These are phyloP conservation scores for Cydia fagiglandana DNA, from an alignment of 1,140 invertebrate species.

Conservation along the genomic window DNA sequence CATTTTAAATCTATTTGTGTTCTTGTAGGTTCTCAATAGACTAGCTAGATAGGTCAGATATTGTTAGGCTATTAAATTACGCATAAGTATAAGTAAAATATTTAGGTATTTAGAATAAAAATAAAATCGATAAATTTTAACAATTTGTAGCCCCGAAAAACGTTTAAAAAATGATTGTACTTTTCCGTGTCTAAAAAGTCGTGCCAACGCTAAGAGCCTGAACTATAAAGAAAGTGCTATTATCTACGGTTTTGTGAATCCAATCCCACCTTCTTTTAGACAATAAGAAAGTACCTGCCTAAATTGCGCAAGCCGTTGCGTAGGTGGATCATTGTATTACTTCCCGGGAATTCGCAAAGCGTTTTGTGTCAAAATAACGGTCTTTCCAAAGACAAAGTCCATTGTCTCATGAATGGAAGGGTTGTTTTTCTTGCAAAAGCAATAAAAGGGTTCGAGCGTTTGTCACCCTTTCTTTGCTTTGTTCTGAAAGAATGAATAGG, in stretches of 20 bases:
- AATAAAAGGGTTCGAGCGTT: constrained; percentile 68
- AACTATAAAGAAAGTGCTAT: constrained; percentile 11
- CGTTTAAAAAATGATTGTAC: neutral
- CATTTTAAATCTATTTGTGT: too few relatives aligned
- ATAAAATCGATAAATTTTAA: too few relatives aligned
- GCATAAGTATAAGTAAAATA: too few relatives aligned
- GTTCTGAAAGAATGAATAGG: constrained; percentile 54
- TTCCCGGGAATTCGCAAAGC: constrained; percentile 59
- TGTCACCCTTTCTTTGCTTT: constrained; percentile 69
- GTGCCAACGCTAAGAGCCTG: neutral
- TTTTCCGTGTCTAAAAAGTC: neutral
- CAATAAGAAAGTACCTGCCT: constrained; percentile 33
- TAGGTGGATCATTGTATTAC: constrained; percentile 33
- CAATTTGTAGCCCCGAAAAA: neutral
- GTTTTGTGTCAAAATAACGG: constrained; percentile 71
- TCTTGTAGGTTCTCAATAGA: too few relatives aligned
- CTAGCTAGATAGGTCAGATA: too few relatives aligned
- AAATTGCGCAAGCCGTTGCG: constrained; percentile 34
- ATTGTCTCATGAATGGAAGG: constrained; percentile 65
- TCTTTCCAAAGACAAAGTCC: constrained; percentile 54
- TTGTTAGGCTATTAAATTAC: too few relatives aligned
- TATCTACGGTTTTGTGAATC: neutral
- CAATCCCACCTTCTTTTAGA: constrained; percentile 6
- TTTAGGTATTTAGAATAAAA: too few relatives aligned
- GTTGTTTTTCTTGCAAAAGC: constrained; percentile 70